phyloP scores from a whole-genome alignment of 2,113 vertebrate species.

The Neopipo cinnamomea region DNA sequence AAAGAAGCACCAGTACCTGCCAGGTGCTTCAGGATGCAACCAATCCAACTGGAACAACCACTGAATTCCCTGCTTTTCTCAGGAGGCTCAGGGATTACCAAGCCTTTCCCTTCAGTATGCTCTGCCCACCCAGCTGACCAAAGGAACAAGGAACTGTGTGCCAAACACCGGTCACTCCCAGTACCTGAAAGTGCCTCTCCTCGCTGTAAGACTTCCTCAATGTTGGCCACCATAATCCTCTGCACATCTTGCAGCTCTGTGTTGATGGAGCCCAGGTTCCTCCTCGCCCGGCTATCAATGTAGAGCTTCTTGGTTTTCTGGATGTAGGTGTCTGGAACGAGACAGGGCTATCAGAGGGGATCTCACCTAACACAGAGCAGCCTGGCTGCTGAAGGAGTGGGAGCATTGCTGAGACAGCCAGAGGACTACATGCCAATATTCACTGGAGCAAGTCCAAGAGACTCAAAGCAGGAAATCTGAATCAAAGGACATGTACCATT shows the following conservation, averaged over 20 bases:
- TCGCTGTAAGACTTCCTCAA: constrained; percentile 94
- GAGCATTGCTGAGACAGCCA: background rate
- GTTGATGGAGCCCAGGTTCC: constrained; percentile 96
- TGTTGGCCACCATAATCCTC: constrained; percentile 99
- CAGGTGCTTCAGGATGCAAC: background rate
- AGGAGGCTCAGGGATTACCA: background rate
- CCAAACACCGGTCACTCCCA: background rate
- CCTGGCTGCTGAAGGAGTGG: background rate
- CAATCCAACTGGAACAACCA: background rate
- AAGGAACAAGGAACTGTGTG: background rate
- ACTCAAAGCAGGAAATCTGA: background rate
- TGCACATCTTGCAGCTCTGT: constrained; percentile 98
- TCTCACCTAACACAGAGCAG: background rate
- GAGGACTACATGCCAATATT: background rate
- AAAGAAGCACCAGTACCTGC: background rate
- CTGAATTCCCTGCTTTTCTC: background rate
- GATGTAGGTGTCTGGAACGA: constrained; percentile 91
- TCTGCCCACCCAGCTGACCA: accelerated
- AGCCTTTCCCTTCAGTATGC: background rate
- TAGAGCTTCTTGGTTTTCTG: constrained; percentile 99
- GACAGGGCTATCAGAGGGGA: background rate
- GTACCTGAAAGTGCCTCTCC: constrained; percentile 96
- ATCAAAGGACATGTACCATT: background rate
- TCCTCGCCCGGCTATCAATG: constrained; percentile 93
- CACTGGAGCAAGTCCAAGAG: background rate